Percentiles rank a stretch among this genome's conserved stretches.
These are phyloP conservation scores for Tupaia tana DNA, from an alignment of 2,113 vertebrate species.

Conservation along the genomic window DNA sequence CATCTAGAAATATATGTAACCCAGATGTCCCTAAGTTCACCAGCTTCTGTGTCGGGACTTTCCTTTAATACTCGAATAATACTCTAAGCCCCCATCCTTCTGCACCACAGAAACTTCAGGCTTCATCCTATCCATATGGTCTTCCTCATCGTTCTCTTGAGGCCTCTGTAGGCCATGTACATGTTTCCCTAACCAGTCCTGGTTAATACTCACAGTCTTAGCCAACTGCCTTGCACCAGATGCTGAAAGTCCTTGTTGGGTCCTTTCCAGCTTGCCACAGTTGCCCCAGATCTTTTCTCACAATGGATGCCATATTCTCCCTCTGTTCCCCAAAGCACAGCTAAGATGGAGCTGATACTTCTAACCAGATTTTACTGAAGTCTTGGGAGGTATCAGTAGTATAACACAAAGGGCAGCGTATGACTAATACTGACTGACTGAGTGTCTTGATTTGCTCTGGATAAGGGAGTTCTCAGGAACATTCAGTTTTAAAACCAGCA, in stretches of 20 bases:
- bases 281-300: not conserved
- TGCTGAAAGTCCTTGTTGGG: not conserved
- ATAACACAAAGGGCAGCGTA: not conserved
- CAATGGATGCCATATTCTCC: rapidly evolving
- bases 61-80: not conserved
- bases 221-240: not conserved
- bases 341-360: not conserved
- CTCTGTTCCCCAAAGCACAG: not conserved
- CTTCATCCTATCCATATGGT: rapidly evolving
- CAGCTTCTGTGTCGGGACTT: conserved; percentile 21
- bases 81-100: not conserved
- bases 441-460: not conserved
- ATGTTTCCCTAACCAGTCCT: not conserved
- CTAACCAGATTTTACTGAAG: not conserved
- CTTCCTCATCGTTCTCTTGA: not conserved
- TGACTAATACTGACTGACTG: not conserved
- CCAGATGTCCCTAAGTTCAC: not conserved
- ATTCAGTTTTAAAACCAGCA: not conserved
- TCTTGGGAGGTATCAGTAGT: not conserved
- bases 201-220: not conserved
- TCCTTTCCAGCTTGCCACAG: not conserved
- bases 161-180: not conserved
- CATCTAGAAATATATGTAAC: not conserved
- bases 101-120: not conserved
- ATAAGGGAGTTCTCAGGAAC: not conserved